phyloP scores from a whole-genome alignment of 2,888 invertebrate genomes.

The Athetis lepigone region DNA sequence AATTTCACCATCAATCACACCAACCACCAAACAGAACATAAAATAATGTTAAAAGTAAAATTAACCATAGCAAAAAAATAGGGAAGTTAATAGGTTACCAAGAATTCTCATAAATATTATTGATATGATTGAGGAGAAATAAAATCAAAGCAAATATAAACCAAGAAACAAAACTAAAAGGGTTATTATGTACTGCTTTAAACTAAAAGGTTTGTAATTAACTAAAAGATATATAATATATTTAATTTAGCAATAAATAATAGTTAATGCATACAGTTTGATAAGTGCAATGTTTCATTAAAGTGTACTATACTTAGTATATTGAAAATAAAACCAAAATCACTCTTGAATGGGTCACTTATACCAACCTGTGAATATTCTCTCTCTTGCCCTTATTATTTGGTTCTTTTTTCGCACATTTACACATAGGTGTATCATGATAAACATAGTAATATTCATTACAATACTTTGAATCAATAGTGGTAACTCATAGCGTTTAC shows the following conservation, averaged over 20 bases:
- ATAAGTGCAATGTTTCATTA: constrained; percentile 42
- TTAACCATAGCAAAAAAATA: constrained; percentile 62
- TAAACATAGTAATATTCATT: constrained; percentile 99
- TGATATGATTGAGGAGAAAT: constrained; percentile 37
- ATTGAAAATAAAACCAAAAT: constrained; percentile 41
- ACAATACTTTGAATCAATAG: constrained; percentile 98
- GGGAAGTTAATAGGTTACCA: constrained; percentile 64
- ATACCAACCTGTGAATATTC: constrained; percentile 95
- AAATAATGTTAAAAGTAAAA: constrained; percentile 83
- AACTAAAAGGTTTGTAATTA: constrained; percentile 29
- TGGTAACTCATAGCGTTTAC: constrained; percentile 98
- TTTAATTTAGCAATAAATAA: constrained; percentile 46
- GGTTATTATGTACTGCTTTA: constrained; percentile 26
- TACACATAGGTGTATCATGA: constrained; percentile 98
- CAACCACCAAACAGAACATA: constrained; percentile 88
- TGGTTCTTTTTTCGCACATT: constrained; percentile 95
- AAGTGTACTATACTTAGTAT: constrained; percentile 10
- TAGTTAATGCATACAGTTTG: constrained; percentile 43
- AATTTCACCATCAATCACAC: constrained; percentile 86
- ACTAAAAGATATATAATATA: too few relatives aligned
- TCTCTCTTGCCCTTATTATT: constrained; percentile 93
- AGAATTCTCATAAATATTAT: constrained; percentile 23
- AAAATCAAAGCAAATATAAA: constrained; percentile 49
- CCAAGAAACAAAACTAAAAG: constrained; percentile 45
- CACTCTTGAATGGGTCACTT: constrained; percentile 25